phyloP scores from a whole-genome alignment of 2,797 vertebrate genomes.

The Centroberyx gerrardi region DNA sequence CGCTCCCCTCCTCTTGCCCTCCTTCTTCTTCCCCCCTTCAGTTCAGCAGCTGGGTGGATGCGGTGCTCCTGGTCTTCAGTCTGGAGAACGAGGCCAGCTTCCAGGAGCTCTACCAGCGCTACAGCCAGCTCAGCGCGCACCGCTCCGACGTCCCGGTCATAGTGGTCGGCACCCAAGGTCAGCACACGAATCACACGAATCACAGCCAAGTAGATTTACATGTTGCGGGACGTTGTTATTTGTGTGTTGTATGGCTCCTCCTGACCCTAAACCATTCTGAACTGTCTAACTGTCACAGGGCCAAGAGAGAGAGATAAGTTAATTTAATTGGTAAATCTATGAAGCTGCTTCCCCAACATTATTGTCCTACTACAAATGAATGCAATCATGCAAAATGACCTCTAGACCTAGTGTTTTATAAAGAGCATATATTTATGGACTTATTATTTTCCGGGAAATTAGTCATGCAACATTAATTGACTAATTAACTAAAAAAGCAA shows the following conservation, averaged over 20 bases:
- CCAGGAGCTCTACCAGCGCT: constrained; percentile 90
- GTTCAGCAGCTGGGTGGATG: constrained; percentile 96
- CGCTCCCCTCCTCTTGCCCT: neutral
- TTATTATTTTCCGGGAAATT: neutral
- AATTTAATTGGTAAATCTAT: neutral
- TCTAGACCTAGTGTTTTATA: too few relatives aligned
- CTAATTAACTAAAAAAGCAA: too few relatives aligned
- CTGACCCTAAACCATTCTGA: neutral
- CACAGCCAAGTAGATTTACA: neutral
- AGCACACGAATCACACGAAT: constrained; percentile 28
- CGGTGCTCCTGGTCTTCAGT: constrained; percentile 95
- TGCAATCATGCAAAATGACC: too few relatives aligned
- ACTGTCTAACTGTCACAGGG: neutral
- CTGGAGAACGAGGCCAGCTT: constrained; percentile 96
- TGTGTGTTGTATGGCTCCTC: neutral
- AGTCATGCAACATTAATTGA: neutral
- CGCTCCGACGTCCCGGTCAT: constrained; percentile 90
- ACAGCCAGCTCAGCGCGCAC: constrained; percentile 86
- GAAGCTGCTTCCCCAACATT: neutral
- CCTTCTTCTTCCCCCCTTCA: constrained; percentile 61
- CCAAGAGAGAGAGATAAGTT: neutral
- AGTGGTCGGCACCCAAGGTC: constrained; percentile 96
- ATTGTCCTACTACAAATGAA: too few relatives aligned
- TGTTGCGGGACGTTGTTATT: neutral
- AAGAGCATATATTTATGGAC: neutral